These are phyloP conservation scores for Oreortyx pictus DNA, from an alignment of 2,797 vertebrate genomes.

Conservation along the genomic window DNA sequence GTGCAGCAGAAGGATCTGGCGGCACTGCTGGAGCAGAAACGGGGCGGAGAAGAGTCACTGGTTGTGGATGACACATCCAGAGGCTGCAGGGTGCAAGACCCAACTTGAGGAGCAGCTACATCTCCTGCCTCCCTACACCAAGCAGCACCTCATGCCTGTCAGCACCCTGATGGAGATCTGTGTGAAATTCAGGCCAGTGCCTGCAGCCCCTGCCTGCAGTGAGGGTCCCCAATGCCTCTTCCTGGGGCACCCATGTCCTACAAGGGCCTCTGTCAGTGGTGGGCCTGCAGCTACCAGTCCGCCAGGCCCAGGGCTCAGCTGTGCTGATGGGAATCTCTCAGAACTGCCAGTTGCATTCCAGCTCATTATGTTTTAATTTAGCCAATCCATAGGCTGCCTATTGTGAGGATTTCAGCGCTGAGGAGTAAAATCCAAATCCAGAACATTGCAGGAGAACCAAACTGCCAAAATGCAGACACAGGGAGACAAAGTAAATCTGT, in stretches of 20 bases:
- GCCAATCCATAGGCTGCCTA: slow-evolving; percentile 72
- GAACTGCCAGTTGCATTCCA: slow-evolving; percentile 69
- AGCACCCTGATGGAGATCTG: neutral
- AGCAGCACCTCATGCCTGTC: neutral
- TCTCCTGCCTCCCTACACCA: neutral
- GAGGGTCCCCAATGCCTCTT: rapidly evolving
- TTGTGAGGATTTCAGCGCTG: slow-evolving; percentile 64
- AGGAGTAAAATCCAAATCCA: slow-evolving; percentile 66
- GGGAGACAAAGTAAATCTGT: slow-evolving; percentile 74
- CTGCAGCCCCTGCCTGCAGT: rapidly evolving
- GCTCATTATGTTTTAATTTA: slow-evolving; percentile 69
- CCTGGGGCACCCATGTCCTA: neutral
- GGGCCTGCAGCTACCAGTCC: neutral
- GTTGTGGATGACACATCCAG: neutral
- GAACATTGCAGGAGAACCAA: slow-evolving; percentile 66
- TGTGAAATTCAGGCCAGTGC: rapidly evolving
- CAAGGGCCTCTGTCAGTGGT: neutral
- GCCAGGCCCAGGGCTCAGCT: neutral
- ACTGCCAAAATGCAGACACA: slow-evolving; percentile 71
- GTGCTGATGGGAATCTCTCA: slow-evolving; percentile 41
- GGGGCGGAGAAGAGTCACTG: neutral
- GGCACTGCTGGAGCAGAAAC: neutral
- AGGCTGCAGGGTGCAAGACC: rapidly evolving
- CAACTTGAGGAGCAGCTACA: neutral
- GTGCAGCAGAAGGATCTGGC: neutral